Percentiles rank a stretch among this genome's conserved stretches.
Conservation (phyloP, 2,797 vertebrate species). For the Syngnathus acus region DNA sequence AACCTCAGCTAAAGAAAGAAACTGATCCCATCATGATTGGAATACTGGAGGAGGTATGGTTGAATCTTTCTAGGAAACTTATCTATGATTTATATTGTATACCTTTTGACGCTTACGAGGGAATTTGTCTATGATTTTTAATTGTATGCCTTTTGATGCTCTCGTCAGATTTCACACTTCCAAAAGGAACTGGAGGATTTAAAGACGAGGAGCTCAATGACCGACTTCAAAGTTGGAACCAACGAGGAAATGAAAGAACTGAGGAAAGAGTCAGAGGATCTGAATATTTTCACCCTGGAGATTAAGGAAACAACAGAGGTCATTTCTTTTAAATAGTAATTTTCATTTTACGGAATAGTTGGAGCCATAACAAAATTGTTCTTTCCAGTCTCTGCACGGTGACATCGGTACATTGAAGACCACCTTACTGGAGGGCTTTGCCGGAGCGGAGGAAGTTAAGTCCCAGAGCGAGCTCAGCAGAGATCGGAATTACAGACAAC, state of each 20-base stretch:
- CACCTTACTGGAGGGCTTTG: constrained; percentile 85
- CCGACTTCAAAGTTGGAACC: constrained; percentile 81
- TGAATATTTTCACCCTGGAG: constrained; percentile 83
- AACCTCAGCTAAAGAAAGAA: constrained; percentile 79
- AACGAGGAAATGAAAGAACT: constrained; percentile 81
- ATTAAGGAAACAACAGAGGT: constrained; percentile 97
- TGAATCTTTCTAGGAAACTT: no score
- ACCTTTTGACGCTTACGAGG: constrained; percentile 5
- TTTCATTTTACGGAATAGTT: not conserved
- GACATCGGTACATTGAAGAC: constrained; percentile 89
- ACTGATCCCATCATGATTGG: constrained; percentile 84
- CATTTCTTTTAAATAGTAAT: not conserved
- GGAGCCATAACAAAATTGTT: not conserved
- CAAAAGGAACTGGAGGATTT: constrained; percentile 94
- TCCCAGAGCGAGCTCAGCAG: constrained; percentile 77
- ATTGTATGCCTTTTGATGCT: constrained; percentile 2
- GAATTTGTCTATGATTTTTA: not conserved
- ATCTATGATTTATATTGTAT: not conserved
- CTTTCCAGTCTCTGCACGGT: constrained; percentile 81
- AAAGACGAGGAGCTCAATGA: constrained; percentile 74
- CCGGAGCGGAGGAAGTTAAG: constrained; percentile 83
- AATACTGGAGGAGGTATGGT: constrained; percentile 86
- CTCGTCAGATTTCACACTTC: constrained; percentile 84
- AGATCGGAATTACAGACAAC: constrained; percentile 79
- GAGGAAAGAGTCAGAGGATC: constrained; percentile 76